Base-by-base conservation (phyloP, 2,113 vertebrate genomes). In the Rhipidura dahli region DNA sequence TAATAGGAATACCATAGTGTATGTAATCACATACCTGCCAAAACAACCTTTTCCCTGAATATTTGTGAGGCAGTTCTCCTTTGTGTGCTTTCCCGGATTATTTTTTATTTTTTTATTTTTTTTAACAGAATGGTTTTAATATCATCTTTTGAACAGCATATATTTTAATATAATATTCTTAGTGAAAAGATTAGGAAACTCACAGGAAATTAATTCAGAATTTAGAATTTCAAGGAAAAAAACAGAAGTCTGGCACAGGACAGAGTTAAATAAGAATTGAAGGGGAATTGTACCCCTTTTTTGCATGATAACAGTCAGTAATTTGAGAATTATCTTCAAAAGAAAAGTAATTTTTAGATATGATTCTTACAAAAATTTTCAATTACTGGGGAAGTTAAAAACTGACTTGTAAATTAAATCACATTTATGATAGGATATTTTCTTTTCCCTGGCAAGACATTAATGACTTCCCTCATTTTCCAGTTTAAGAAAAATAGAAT, bases 211-310 rank as follows among this genome's bases (percentile, higher is more conserved):
- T 1, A 51, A 56, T 49, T 83, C 21, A 21, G n/a, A 73, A 50
- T 83, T 83, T 57, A 56, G 17, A 70, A 83, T 86, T 69, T 89
- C 11, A 64, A 44, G 11, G 17, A 31, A 13, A 3, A 13, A 83
- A 59, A 15, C 30, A 33, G 23, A 71, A 79, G 18, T 23, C 20
- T 56, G 31, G 2, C 17, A 35, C 4, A 57, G 21, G 13, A 42
- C 23, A 39, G 7, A 70, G 3, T 66, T 53, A 45, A 90, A 31
- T 51, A 37, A 39, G 17, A 5, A n/a, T 0, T 37, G 14, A 37
- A 76, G 13, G 4, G 17, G 23, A 35, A 59, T 85, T 50, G 4
- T 1, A 18, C 1, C 1, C 1, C 0, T 21, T 76, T 83, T 68
- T 69, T 37, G 18, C 17, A 42, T 17, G 1, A 11, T 42, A 57